Evolutionary conservation across 2,888 invertebrate genomes (phyloP), one percentile per base, ranked within the genome.

Genomic region (Stenoptilia bipunctidactyla): DNA sequence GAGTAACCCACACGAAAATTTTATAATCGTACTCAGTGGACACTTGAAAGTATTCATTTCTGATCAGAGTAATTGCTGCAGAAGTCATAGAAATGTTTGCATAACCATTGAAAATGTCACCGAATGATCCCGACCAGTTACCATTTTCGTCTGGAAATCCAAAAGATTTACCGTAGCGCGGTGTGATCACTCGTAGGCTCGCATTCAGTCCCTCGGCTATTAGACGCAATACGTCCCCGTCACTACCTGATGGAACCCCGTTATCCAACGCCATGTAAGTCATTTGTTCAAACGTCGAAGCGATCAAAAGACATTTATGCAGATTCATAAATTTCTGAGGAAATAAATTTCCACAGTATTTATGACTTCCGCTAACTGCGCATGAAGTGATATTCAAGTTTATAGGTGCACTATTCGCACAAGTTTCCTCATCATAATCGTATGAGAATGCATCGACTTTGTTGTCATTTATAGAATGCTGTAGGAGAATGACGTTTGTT

Each of bases 91-190:
- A 66, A 20, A 49, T 51, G 37, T 68, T 57, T 2, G 53, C 62
- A 5, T 46, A 50, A 8, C 45, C 46, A 38, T 68, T 67, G 38
- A 50, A 66, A 8, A 69, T 50, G 12, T 70, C 68, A 1, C 72
- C 72, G 9, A 73, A 48, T 6, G 68, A 65, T 1, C 73, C 72
- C n/a, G 72, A 69, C 73, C 73, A 72, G 45, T 61, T 68, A 25
- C 57, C 55, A 44, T 65, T 49, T 41, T 47, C 42, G 40, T 49
- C 66, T 15, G 48, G 46, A 30, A 3, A 30, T 1, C 71, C 71
- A 49, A 56, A 58, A 34, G 56, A 56, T 4, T 41, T 39, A 1
- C 55, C 58, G 2, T 49, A 50, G 1, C 34, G 15, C 0, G 71
- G 64, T 25, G 52, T 53, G 41, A 43, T 55, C 3, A 73, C 46